A percentile compares a stretch with the other conserved stretches of the same genome.
Evolutionary conservation across 2,797 vertebrate genomes (phyloP).

Genomic region (Pseudochirops corinnae): DNA sequence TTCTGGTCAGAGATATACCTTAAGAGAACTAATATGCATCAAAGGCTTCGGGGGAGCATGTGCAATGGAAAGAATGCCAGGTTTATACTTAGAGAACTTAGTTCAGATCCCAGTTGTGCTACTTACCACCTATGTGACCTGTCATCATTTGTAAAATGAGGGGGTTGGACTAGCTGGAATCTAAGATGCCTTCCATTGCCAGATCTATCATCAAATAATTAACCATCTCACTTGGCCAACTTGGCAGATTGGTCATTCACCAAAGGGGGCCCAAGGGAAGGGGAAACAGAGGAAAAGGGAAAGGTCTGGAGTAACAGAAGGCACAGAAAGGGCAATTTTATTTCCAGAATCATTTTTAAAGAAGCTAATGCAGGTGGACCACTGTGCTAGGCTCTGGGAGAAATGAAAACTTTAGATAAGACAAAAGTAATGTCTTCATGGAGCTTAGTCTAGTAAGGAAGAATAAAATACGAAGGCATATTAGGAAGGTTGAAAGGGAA

Average conservation of each 20-base stretch:
- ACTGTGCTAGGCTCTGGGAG: not conserved
- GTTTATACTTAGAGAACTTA: not conserved
- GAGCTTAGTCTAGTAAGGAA: not conserved
- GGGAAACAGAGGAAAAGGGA: not conserved
- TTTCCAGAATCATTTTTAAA: not conserved
- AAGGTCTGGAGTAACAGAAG: not conserved
- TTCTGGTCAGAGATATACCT: not conserved
- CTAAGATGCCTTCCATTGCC: not conserved
- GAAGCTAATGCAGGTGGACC: not conserved
- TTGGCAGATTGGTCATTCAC: not conserved
- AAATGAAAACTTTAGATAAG: not conserved
- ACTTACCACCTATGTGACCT: not conserved
- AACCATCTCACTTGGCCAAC: not conserved
- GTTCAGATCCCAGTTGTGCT: not conserved
- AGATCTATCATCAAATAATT: not conserved
- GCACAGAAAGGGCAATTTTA: not conserved
- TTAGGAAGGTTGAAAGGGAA: not conserved
- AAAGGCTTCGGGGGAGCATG: not conserved
- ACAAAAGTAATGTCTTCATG: not conserved
- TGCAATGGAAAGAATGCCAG: not conserved
- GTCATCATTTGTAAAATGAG: not conserved
- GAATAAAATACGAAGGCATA: not conserved
- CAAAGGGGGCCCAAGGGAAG: not conserved
- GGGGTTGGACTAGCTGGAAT: not conserved
- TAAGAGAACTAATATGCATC: not conserved